Conservation (phyloP, 1,140 invertebrate genomes). For the Diuraphis noxia region DNA sequence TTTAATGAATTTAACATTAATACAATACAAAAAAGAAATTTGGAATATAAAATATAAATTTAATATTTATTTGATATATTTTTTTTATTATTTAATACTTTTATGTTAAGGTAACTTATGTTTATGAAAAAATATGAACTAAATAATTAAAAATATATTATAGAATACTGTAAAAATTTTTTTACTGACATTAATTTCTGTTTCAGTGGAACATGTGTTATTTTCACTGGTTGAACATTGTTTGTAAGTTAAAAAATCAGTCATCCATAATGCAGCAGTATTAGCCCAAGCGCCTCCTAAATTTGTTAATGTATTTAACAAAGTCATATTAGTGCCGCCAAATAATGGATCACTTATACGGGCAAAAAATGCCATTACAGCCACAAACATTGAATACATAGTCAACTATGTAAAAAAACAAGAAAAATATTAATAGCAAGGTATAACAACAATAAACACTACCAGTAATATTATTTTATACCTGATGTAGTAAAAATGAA, state of each 20-base stretch:
- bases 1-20: neutral
- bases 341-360: slow-evolving; percentile 89
- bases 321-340: slow-evolving; percentile 99
- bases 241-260: slow-evolving; percentile 85
- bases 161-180: neutral
- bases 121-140: neutral
- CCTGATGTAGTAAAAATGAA: slow-evolving; percentile 49
- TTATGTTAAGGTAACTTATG: neutral
- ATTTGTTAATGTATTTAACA: slow-evolving; percentile 95
- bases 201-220: slow-evolving; percentile 18
- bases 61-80: neutral
- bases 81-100: neutral
- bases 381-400: slow-evolving; percentile 78
- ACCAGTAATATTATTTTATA: neutral
- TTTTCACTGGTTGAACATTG: slow-evolving; percentile 64
- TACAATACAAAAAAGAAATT: neutral
- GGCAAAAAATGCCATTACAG: slow-evolving; percentile 82
- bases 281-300: slow-evolving; percentile 96
- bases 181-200: slow-evolving; percentile 30
- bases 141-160: neutral
- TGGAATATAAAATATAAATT: neutral
- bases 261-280: slow-evolving; percentile 88
- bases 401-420: slow-evolving; percentile 30
- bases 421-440: neutral
- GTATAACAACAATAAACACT: neutral